Base-by-base conservation (phyloP, 2,888 invertebrate species). In the Lycia hirtaria region DNA sequence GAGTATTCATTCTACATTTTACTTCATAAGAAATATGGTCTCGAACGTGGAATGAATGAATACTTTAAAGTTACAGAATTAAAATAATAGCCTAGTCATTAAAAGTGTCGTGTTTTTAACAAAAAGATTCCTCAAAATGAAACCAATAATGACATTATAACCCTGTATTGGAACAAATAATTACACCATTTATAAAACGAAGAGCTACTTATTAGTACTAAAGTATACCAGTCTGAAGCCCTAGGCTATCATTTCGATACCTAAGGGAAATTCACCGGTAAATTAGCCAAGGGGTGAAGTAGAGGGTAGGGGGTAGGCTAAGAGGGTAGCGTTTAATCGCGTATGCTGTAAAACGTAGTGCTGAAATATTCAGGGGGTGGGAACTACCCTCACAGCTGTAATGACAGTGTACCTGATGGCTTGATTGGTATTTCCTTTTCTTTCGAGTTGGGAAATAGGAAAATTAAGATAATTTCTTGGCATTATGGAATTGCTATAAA, bases 341-440 rank as follows among this genome's bases (percentile, higher is more conserved):
- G 37, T 50, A 32, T 15, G 1, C 50, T 50, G 51, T 52, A 62
- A 63, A 60, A 63, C 51, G 56, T 40, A 20, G 37, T 57, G 55
- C 60, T 63, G 61, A 65, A 65, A 65, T 62, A 65, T 63, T 59
- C 65, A 62, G 56, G 54, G 49, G 45, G 38, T 44, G 37, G 38
- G 5, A 44, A 50, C 24, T 20, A 49, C 55, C 49, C 51, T 24
- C 15, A 12, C 38, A 4, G 5, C 1, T 3, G 10, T 64, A 64
- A 62, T 61, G 55, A 56, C 26, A 15, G 24, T 7, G 15, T 28
- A 20, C 35, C 22, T 61, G 59, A 60, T 37, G 43, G 50, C 33
- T 56, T 59, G 60, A 60, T 64, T 62, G 57, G 26, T 48, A 32
- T 32, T 19, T 33, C 9, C 35, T 52, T 32, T 32, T 56, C 37